A percentile compares a stretch with the other conserved stretches of the same genome.
These are phyloP conservation scores for Crioceris asparagi DNA, from an alignment of 2,888 invertebrate genomes.

Conservation along the genomic window DNA sequence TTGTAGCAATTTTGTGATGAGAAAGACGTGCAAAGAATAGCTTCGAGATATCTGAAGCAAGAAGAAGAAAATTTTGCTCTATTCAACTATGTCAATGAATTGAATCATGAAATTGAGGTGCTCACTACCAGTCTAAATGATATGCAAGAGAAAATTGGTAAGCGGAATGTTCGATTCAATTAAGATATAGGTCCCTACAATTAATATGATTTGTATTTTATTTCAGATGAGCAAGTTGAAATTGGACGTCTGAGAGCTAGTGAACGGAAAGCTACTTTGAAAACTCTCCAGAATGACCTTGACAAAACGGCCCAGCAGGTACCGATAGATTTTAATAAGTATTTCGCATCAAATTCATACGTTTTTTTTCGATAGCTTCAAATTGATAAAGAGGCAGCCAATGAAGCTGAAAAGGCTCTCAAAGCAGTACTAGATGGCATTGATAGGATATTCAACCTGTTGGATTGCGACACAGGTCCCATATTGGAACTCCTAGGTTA, in stretches of 20 bases:
- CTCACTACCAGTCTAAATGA: constrained; percentile 56
- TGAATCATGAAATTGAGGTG: constrained; percentile 71
- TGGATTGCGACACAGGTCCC: constrained; percentile 64
- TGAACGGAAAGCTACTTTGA: constrained; percentile 51
- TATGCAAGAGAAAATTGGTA: constrained; percentile 53
- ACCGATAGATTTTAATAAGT: constrained; percentile 16
- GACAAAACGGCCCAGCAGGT: constrained; percentile 40
- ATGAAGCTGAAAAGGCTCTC: constrained; percentile 23
- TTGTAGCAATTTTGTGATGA: constrained; percentile 43
- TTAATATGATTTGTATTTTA: background rate
- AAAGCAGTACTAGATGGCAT: constrained; percentile 21
- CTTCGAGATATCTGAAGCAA: constrained; percentile 65
- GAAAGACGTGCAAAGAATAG: constrained; percentile 54
- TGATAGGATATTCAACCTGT: constrained; percentile 42
- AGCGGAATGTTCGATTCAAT: background rate
- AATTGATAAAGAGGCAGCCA: constrained; percentile 21
- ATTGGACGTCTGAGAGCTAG: constrained; percentile 46
- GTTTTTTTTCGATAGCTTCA: too few species aligned
- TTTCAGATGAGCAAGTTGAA: constrained; percentile 49
- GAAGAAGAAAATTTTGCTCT: constrained; percentile 88
- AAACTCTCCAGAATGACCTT: constrained; percentile 43
- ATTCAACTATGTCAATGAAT: constrained; percentile 84
- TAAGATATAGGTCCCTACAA: background rate
- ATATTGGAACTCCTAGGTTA: constrained; percentile 58
- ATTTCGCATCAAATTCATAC: too few species aligned